Conservation (phyloP, 1,140 invertebrate genomes). For the Drosophila bocki region DNA sequence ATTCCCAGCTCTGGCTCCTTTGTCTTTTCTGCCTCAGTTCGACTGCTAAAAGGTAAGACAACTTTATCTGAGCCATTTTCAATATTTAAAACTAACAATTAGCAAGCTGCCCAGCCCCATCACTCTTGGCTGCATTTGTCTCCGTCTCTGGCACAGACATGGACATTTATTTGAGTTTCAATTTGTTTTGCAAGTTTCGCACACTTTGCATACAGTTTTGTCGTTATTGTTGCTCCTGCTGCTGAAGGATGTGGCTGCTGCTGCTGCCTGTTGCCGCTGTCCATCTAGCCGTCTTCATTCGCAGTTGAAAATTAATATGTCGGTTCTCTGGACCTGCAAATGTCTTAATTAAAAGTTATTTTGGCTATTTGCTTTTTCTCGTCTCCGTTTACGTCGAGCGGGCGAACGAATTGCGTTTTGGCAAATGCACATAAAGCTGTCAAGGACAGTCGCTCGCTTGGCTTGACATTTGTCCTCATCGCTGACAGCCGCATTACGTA, state of each 20-base stretch:
- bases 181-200: conserved; percentile 63
- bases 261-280: conserved; percentile 32
- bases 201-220: conserved; percentile 59
- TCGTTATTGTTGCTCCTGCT: conserved; percentile 28
- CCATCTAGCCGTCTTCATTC: conserved; percentile 63
- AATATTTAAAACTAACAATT: conserved; percentile 67
- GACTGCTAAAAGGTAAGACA: conserved; percentile 39
- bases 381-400: background rate
- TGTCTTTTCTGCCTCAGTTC: conserved; percentile 11
- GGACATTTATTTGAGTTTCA: conserved; percentile 75
- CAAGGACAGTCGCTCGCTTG: conserved; percentile 37
- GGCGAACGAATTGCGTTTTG: conserved; percentile 43
- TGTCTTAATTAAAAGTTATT: conserved; percentile 81
- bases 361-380: conserved; percentile 42
- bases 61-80: conserved; percentile 51
- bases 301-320: conserved; percentile 78
- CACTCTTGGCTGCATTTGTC: conserved; percentile 38
- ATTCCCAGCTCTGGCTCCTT: conserved; percentile 10
- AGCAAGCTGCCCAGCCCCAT: conserved; percentile 20
- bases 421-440: conserved; percentile 49
- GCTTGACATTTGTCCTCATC: conserved; percentile 62
- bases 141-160: conserved; percentile 54
- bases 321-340: conserved; percentile 68
- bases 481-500: conserved; percentile 54
- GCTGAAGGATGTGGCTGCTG: conserved; percentile 19